Base-by-base conservation (phyloP, 2,888 invertebrate genomes). In the Pterobdella sp. region DNA sequence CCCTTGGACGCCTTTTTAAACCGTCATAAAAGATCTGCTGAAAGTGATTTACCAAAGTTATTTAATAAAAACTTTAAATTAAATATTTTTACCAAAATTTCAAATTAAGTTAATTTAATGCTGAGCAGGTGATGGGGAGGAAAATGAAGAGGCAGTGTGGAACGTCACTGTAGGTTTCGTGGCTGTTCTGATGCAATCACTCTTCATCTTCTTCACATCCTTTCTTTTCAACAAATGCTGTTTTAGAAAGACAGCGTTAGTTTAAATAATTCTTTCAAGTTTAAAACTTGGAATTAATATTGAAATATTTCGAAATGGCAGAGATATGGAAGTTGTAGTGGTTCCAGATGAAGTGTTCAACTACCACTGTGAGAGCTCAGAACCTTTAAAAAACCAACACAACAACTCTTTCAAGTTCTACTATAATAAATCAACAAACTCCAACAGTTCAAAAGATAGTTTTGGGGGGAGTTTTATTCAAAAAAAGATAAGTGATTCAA, bases 311-410 rank as follows among this genome's bases (percentile, higher is more conserved):
- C n/a, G n/a, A 26, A 26, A 22, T n/a, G 3, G 26, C 60, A 56
- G 60, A 56, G 32, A n/a, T 3, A 22, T 14, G 0, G 67, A 49
- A 22, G 18, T 66, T 32, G 67, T 52, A 35, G 18, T 67, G 26
- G 26, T 52, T 65, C 67, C 66, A 14, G 31, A 32, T 14, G 36
- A 52, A n/a, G n/a, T 64, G 10, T 56, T 34, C 34, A 68, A 56
- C 56, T 71, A 71, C 63, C 18, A 60, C 35, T 71, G 71, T 31
- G 34, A 32, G n/a, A n/a, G n/a, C n/a, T n/a, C n/a, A n/a, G n/a
- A n/a, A n/a, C n/a, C n/a, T n/a, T n/a, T n/a, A n/a, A n/a, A n/a
- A 22, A 56, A 26, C 60, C 7, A 56, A 3, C 60, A 56, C 18
- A 26, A 56, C 60, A 22, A n/a, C 60, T 14, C 4, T 4, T 26